phyloP scores from a whole-genome alignment of 1,140 invertebrate genomes.

The Cydia amplana region DNA sequence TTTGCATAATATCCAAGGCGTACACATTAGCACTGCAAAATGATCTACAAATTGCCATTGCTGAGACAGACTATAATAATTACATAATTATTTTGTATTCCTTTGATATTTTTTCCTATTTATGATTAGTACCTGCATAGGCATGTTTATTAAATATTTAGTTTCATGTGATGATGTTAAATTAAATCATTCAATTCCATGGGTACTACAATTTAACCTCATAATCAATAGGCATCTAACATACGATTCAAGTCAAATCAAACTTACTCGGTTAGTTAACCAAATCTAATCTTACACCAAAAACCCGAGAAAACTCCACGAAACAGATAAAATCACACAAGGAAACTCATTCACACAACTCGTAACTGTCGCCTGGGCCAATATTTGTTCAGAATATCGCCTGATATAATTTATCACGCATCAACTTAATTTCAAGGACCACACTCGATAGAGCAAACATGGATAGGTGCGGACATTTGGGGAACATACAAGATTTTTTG shows the following conservation, averaged over 20 bases:
- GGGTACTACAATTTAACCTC: no score
- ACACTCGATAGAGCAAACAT: constrained; percentile 57
- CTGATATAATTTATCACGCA: constrained; percentile 63
- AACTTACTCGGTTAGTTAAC: constrained; percentile 9
- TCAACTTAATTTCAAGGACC: constrained; percentile 56
- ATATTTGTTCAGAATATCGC: constrained; percentile 59
- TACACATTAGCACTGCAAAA: constrained; percentile 67
- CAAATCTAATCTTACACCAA: constrained; percentile 8
- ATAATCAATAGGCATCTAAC: background rate
- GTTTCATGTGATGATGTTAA: background rate
- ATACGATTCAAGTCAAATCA: background rate
- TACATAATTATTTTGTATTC: constrained; percentile 37
- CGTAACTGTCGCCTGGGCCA: constrained; percentile 54
- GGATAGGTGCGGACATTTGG: constrained; percentile 49
- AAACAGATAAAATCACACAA: constrained; percentile 42
- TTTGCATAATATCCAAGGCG: constrained; percentile 64
- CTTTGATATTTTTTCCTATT: background rate
- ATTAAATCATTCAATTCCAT: background rate
- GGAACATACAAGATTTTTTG: background rate
- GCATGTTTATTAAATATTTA: constrained; percentile 49
- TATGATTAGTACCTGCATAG: constrained; percentile 42
- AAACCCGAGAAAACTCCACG: constrained; percentile 23
- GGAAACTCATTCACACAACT: constrained; percentile 53
- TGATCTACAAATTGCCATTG: constrained; percentile 65
- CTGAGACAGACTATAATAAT: constrained; percentile 59